A percentile compares a stretch with the other conserved stretches of the same genome.
These are phyloP conservation scores for Clinocottus analis DNA, from an alignment of 2,113 vertebrate genomes.

Conservation along the genomic window DNA sequence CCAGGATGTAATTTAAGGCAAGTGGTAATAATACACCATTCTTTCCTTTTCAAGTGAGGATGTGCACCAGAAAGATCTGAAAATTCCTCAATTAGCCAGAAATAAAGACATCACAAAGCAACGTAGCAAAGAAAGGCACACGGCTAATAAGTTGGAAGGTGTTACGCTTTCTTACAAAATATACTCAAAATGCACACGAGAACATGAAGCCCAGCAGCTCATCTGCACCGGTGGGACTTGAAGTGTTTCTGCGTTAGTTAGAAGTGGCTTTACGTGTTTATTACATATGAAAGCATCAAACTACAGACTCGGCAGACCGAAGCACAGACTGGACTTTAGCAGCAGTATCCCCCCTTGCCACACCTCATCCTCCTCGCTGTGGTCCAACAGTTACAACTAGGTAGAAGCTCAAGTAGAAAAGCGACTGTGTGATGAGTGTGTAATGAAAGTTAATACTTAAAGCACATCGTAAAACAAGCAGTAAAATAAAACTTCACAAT, in stretches of 20 bases:
- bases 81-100: constrained; percentile 34
- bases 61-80: constrained; percentile 4
- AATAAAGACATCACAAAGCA: constrained; percentile 11
- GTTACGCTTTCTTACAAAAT: constrained; percentile 13
- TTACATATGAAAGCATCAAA: constrained; percentile 33
- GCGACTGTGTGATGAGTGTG: constrained; percentile 25
- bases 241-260: constrained; percentile 19
- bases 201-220: constrained; percentile 15
- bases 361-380: background rate
- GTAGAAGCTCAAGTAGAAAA: constrained; percentile 42
- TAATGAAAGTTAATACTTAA: constrained; percentile 47
- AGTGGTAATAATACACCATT: constrained; percentile 45
- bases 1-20: constrained; percentile 43
- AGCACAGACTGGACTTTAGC: constrained; percentile 57
- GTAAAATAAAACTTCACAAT: constrained; percentile 61
- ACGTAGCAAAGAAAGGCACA: background rate
- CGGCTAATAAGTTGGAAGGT: background rate
- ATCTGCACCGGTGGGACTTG: constrained; percentile 4
- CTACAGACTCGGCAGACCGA: constrained; percentile 14
- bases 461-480: constrained; percentile 53
- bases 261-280: constrained; percentile 29
- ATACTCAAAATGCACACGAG: constrained; percentile 9
- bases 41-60: constrained; percentile 52
- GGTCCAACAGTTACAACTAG: constrained; percentile 13
- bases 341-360: constrained; percentile 13